Base-by-base conservation (phyloP, 2,797 vertebrate genomes). In the Cetoscarus ocellatus region DNA sequence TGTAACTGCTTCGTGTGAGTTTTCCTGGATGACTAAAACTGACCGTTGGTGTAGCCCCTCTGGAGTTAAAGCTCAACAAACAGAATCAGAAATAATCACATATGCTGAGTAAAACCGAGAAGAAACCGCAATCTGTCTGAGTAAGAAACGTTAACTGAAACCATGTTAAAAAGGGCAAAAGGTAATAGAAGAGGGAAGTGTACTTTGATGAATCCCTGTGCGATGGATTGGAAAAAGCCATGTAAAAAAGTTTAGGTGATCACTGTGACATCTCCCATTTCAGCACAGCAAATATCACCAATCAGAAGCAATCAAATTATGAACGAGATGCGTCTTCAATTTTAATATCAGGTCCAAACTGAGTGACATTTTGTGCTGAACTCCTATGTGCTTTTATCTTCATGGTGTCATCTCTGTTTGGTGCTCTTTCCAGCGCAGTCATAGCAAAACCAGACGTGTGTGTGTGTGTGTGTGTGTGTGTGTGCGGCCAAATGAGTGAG, bases 401-500 rank as follows among this genome's bases (percentile, higher is more conserved):
- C 48, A 34, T 73, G 43, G 0, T 58, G 48, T 72, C 69, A 7
- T 73, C n/a, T 71, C 65, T 17, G 34, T 5, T 61, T 71, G 67
- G 13, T 59, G n/a, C 72, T 83, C 67, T 75, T 85, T 87, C 79
- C 80, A 67, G 63, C 34, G 10, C 50, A 91, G 87, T 88, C 89
- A 90, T 89, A 86, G 59, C 73, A 77, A 75, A 81, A 91, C 77
- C 73, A 90, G 82, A 75, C 70, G 9, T 60, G 47, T 67, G 76
- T 55, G 55, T 52, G 65, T 35, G 43, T 35, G 19, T 18, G 27
- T 40, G 51, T 45, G 51, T 11, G 45, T 36, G 53, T 39, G 62
- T 92, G 91, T 93, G 93, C 43, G 6, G 17, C 34, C 69, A 62
- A 70, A 82, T 77, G 73, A 86, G 70, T 79, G 79, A 57, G 57